Evolutionary conservation across 2,113 vertebrate species (phyloP).

Genomic region (Taurulus bubalis): DNA sequence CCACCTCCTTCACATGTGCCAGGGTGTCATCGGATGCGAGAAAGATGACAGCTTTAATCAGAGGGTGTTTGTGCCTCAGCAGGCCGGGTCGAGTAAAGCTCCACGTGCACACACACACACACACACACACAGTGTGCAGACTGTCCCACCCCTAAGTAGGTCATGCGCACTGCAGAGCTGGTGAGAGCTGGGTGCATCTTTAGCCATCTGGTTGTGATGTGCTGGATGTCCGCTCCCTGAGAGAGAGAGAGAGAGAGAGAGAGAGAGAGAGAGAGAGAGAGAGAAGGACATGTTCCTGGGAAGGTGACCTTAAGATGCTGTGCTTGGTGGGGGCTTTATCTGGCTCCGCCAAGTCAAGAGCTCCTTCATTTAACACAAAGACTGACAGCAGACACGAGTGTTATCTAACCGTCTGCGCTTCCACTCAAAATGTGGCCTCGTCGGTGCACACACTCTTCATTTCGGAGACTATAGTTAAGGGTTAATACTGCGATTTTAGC

Average conservation of each 20-base stretch:
- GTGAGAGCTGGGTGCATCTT: constrained; percentile 78
- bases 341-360: constrained; percentile 35
- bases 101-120: constrained; percentile 28
- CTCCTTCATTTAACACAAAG: constrained; percentile 27
- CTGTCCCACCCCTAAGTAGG: constrained; percentile 75
- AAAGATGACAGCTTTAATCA: constrained; percentile 76
- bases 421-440: not conserved
- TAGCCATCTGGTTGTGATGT: constrained; percentile 89
- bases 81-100: constrained; percentile 30
- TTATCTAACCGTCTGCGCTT: not conserved
- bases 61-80: constrained; percentile 65
- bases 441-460: not conserved
- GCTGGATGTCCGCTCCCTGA: constrained; percentile 79
- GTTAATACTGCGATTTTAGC: not conserved
- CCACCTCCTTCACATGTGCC: constrained; percentile 44
- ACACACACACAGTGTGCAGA: constrained; percentile 30
- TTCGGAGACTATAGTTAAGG: not conserved
- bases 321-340: constrained; percentile 17
- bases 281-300: constrained; percentile 6
- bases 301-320: constrained; percentile 36
- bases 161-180: constrained; percentile 66
- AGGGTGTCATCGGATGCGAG: constrained; percentile 58
- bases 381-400: not conserved
- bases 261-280: constrained; percentile 25
- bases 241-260: not conserved